phyloP scores from a whole-genome alignment of 2,113 vertebrate genomes.

The Psittacara wagleri region DNA sequence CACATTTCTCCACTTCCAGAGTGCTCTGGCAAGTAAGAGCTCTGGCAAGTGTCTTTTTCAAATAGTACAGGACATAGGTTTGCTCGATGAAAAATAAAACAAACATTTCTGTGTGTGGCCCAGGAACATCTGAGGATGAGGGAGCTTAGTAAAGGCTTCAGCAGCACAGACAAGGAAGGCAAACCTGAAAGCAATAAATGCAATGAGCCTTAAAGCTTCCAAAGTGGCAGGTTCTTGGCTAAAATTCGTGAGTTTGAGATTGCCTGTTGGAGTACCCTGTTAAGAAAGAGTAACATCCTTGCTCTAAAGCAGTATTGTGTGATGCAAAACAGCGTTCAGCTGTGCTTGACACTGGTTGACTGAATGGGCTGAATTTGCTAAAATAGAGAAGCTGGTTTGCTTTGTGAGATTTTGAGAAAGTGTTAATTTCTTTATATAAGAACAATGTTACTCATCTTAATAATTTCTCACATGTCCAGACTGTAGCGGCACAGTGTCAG shows the following conservation, averaged over 20 bases:
- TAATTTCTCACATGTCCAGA: not conserved
- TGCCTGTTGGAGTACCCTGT: accelerated
- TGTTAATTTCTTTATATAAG: not conserved
- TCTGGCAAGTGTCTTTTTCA: not conserved
- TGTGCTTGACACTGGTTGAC: not conserved
- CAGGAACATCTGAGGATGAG: not conserved
- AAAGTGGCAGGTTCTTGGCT: not conserved
- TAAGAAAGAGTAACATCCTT: not conserved
- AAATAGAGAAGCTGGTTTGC: not conserved
- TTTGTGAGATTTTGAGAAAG: not conserved
- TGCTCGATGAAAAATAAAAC: not conserved
- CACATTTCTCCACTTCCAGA: not conserved
- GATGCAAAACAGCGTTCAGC: not conserved
- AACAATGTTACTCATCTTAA: accelerated
- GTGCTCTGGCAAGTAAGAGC: not conserved
- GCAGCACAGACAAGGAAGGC: not conserved
- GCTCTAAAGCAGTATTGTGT: not conserved
- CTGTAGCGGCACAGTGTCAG: accelerated
- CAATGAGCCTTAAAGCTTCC: not conserved
- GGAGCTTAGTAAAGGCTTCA: not conserved
- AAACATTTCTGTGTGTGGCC: not conserved
- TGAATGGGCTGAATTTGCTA: not conserved
- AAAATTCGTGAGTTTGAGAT: not conserved
- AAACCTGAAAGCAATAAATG: not conserved
- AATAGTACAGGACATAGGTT: not conserved